Conservation (phyloP, 2,113 vertebrate genomes). For the Ginglymostoma cirratum region DNA sequence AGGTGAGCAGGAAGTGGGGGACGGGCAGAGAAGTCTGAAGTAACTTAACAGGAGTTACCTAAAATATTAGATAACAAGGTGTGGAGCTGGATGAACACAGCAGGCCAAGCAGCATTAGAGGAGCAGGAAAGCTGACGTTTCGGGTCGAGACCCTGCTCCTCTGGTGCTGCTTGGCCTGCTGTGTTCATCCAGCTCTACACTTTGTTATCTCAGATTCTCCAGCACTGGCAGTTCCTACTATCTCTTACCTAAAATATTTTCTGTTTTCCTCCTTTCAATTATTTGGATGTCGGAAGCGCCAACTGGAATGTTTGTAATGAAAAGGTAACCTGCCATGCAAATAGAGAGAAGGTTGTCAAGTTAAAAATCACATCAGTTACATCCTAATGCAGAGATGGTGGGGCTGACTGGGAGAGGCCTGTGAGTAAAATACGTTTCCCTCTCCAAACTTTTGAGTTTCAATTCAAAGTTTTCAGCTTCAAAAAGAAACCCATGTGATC, state of each 20-base stretch:
- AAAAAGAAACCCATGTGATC: too few species aligned
- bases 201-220: too few species aligned
- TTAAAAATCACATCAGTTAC: neutral
- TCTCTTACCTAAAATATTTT: conserved; percentile 73
- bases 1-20: neutral
- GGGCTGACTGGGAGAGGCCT: neutral
- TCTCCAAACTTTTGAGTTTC: neutral
- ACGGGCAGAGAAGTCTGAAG: neutral
- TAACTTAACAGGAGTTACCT: conserved; percentile 54
- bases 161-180: too few species aligned
- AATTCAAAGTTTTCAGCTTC: neutral
- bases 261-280: conserved; percentile 77
- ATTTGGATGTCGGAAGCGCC: conserved; percentile 79
- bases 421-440: neutral
- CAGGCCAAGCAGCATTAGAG: too few species aligned
- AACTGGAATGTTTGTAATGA: conserved; percentile 74
- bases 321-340: conserved; percentile 64
- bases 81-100: too few species aligned
- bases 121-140: too few species aligned
- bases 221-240: too few species aligned
- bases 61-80: conserved; percentile 57
- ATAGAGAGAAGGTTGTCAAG: neutral
- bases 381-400: neutral
- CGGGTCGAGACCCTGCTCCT: too few species aligned
- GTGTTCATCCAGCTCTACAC: too few species aligned